These are phyloP conservation scores for Habropoda laboriosa DNA, from an alignment of 1,140 invertebrate species.

Conservation along the genomic window DNA sequence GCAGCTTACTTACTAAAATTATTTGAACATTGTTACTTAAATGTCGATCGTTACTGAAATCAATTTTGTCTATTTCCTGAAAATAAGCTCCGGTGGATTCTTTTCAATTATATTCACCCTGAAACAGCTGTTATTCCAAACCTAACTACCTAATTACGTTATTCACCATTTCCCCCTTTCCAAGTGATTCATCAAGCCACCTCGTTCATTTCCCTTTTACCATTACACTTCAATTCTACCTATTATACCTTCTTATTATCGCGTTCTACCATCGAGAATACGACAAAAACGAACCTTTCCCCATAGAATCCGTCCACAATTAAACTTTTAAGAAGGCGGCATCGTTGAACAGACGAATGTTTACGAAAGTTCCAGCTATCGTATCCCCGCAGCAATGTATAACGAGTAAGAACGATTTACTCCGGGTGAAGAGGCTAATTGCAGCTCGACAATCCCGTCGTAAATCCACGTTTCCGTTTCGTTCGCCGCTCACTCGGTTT, in stretches of 20 bases:
- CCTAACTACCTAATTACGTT: neutral
- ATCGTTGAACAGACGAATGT: neutral
- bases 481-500: neutral
- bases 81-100: too few species aligned
- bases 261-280: neutral
- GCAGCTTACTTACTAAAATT: too few species aligned
- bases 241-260: neutral
- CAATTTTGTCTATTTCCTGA: too few species aligned
- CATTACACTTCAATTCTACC: neutral
- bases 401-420: conserved; percentile 26
- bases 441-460: conserved; percentile 6
- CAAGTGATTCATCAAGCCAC: too few species aligned
- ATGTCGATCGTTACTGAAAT: too few species aligned
- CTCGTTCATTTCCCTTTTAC: neutral
- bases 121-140: too few species aligned
- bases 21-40: too few species aligned
- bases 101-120: too few species aligned
- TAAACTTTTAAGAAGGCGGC: neutral
- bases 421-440: conserved; percentile 13
- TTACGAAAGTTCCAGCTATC: neutral
- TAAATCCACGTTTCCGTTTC: neutral
- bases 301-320: neutral
- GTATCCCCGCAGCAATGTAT: neutral
- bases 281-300: neutral
- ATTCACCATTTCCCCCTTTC: neutral